Base-by-base conservation (phyloP, 2,888 invertebrate genomes). In the Salpingus planirostris region DNA sequence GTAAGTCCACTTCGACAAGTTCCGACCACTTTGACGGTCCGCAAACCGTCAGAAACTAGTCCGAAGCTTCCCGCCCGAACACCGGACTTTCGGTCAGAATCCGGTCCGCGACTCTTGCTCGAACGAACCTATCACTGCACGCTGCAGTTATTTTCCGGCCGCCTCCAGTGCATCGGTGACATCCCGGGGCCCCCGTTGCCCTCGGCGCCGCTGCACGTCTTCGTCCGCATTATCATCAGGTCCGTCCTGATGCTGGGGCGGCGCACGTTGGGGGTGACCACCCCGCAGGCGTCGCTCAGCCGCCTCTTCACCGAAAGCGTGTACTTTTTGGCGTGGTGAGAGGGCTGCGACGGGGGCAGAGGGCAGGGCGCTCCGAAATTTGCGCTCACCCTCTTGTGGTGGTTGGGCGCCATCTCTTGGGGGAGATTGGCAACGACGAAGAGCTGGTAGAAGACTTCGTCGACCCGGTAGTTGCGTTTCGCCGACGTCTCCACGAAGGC, bases 221-320 rank as follows among this genome's bases (percentile, higher is more conserved):
- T 85, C 47, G 82, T 83, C 61, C 86, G 78, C 78, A 89, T 84
- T 51, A 87, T 82, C 77, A 88, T 81, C 47, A 89, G 71, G 61
- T 91, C 90, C 3, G 89, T 90, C 40, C 89, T 72, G 44, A 91
- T 86, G 62, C 87, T 87, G 15, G 90, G 90, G 25, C 90, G 70
- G 29, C 89, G 70, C 1, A 85, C 89, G 57, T 88, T 88, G 2
- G 88, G 86, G n/a, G 87, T 84, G 11, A 89, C 85, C 3, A 88
- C 86, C 3, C 89, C 89, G 54, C 87, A 88, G 2, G 89, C 89
- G 55, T 89, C 89, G 44, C 87, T 88, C 46, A 88, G 66, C 29
- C 86, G 73, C 36, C 87, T 70, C 50, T 88, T 84, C 42, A 89
- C 85, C 25, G 86, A 85, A 31, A 89, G 68, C 2, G 84, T 82